A percentile compares a stretch with the other conserved stretches of the same genome.
Evolutionary conservation across 2,113 vertebrate species (phyloP).

Genomic region (crab-eating macaque (Macaca fascicularis)): DNA sequence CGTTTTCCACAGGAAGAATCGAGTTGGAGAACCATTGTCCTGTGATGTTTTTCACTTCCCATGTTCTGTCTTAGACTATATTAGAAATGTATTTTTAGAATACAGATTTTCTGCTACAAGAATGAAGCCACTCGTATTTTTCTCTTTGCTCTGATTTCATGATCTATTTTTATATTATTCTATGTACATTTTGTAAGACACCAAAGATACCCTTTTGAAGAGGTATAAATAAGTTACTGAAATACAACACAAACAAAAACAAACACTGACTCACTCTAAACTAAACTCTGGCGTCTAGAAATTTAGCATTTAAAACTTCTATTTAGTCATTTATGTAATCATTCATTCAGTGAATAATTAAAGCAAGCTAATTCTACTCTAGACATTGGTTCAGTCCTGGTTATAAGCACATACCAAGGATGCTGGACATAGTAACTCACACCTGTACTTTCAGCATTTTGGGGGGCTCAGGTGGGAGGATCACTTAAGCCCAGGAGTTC

Average conservation of each 20-base stretch:
- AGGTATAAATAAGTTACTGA: background rate
- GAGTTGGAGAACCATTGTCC: rapidly evolving
- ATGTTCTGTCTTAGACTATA: background rate
- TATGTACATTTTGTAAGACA: background rate
- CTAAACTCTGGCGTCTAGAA: background rate
- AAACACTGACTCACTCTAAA: background rate
- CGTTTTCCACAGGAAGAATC: rapidly evolving
- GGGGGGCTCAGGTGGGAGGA: no score
- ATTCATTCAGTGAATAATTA: background rate
- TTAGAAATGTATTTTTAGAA: background rate
- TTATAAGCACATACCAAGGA: no score
- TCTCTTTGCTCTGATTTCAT: background rate
- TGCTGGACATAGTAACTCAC: background rate
- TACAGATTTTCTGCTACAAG: background rate
- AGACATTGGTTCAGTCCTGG: background rate
- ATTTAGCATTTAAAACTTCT: background rate
- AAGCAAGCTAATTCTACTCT: background rate
- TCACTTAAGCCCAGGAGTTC: no score
- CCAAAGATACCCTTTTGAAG: background rate
- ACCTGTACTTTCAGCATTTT: no score
- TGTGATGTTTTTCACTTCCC: no score
- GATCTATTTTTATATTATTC: background rate
- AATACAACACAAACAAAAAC: background rate
- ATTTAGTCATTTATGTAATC: background rate
- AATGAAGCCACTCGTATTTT: background rate